Percentiles rank a stretch among this genome's conserved stretches.
phyloP scores from a whole-genome alignment of 2,113 vertebrate species.

The Uria aalge region DNA sequence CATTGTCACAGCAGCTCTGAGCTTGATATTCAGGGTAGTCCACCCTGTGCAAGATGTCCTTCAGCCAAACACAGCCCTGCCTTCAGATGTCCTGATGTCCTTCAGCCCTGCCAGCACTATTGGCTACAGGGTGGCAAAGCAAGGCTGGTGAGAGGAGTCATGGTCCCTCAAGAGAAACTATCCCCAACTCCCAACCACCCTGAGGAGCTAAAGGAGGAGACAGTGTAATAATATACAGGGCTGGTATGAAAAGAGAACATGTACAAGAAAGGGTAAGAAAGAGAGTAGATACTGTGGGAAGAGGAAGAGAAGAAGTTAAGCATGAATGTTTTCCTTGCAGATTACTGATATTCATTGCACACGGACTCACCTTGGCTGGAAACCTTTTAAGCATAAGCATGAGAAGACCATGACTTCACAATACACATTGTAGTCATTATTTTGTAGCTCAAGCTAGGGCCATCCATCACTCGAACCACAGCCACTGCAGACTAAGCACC shows the following conservation, averaged over 20 bases:
- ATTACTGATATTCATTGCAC: not conserved
- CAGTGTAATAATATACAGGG: not conserved
- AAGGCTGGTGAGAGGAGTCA: not conserved
- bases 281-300: not conserved
- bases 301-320: not conserved
- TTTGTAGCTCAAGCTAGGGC: not conserved
- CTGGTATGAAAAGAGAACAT: not conserved
- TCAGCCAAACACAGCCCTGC: not conserved
- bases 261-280: not conserved
- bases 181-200: not conserved
- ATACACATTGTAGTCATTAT: not conserved
- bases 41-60: not conserved
- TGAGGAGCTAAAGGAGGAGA: not conserved
- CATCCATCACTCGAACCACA: not conserved
- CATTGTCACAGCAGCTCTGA: not conserved
- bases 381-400: not conserved
- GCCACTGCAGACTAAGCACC: not conserved
- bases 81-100: too few species aligned
- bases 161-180: not conserved
- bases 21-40: not conserved
- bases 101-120: too few species aligned
- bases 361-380: not conserved
- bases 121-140: not conserved
- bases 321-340: not conserved
- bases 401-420: not conserved